These are phyloP conservation scores for Polydrusus cervinus DNA, from an alignment of 2,888 invertebrate species.

Conservation along the genomic window DNA sequence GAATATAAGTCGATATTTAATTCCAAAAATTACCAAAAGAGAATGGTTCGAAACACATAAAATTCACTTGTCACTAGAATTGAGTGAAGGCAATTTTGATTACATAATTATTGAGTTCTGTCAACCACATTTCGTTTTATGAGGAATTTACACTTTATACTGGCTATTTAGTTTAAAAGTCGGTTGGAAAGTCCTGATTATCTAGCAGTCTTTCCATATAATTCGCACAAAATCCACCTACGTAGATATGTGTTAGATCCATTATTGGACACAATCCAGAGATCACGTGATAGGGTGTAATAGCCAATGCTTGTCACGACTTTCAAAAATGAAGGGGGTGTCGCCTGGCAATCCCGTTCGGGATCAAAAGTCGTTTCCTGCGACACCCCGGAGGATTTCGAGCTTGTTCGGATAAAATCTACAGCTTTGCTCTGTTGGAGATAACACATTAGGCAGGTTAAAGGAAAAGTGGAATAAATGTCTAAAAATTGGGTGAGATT, in stretches of 20 bases:
- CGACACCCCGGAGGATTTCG: slow-evolving; percentile 20
- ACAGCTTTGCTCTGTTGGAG: slow-evolving; percentile 14
- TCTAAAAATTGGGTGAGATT: background rate
- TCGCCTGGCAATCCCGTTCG: slow-evolving; percentile 9
- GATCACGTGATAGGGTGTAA: background rate
- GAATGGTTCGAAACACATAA: no score
- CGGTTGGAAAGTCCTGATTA: no score
- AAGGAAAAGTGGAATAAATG: background rate
- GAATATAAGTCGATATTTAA: no score
- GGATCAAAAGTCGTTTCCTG: slow-evolving; percentile 26
- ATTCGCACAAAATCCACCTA: no score
- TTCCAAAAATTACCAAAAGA: no score
- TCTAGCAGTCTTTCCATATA: no score
- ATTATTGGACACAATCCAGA: background rate
- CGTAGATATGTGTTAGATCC: background rate
- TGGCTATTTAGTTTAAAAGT: no score
- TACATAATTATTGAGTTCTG: no score
- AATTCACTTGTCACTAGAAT: no score
- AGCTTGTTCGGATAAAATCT: slow-evolving; percentile 25
- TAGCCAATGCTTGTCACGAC: slow-evolving; percentile 13
- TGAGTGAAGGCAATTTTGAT: no score
- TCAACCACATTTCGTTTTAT: no score
- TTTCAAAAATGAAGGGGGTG: slow-evolving; percentile 19
- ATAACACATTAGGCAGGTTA: slow-evolving; percentile 11
- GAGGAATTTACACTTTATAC: no score